Percentiles rank a stretch among this genome's conserved stretches.
Conservation (phyloP, 2,888 invertebrate species). For the Cetonia aurata region DNA sequence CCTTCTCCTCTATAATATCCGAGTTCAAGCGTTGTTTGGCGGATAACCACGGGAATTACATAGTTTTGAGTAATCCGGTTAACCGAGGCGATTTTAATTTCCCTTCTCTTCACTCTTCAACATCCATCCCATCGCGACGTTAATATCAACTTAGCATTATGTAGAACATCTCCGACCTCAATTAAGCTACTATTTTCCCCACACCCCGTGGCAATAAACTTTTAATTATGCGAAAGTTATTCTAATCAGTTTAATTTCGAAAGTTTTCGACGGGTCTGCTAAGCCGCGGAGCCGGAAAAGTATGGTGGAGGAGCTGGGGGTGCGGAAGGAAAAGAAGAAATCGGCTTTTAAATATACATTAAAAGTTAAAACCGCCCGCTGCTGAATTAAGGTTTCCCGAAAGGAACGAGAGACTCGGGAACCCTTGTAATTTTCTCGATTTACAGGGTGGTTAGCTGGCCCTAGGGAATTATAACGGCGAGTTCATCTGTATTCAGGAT, state of each 20-base stretch:
- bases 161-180: conserved; percentile 35
- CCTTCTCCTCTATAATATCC: not conserved
- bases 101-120: not conserved
- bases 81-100: conserved; percentile 37
- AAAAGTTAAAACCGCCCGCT: conserved; percentile 18
- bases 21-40: conserved; percentile 19
- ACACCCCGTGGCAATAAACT: conserved; percentile 23
- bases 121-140: not conserved
- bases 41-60: conserved; percentile 32
- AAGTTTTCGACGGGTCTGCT: conserved; percentile 26
- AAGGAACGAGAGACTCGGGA: not conserved
- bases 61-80: conserved; percentile 34
- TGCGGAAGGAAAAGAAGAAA: too few relatives aligned
- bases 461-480: conserved; percentile 17
- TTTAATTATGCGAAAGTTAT: conserved; percentile 40
- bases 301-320: too few relatives aligned
- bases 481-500: conserved; percentile 25
- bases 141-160: conserved; percentile 39
- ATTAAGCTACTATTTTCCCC: conserved; percentile 38
- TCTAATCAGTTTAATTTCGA: conserved; percentile 39
- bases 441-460: conserved; percentile 28
- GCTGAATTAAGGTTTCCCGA: conserved; percentile 3
- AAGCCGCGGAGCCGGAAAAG: not conserved
- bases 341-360: not conserved
- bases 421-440: conserved; percentile 10